These are phyloP conservation scores for Rhyacophila evoluta DNA, from an alignment of 2,888 invertebrate genomes.

Conservation along the genomic window DNA sequence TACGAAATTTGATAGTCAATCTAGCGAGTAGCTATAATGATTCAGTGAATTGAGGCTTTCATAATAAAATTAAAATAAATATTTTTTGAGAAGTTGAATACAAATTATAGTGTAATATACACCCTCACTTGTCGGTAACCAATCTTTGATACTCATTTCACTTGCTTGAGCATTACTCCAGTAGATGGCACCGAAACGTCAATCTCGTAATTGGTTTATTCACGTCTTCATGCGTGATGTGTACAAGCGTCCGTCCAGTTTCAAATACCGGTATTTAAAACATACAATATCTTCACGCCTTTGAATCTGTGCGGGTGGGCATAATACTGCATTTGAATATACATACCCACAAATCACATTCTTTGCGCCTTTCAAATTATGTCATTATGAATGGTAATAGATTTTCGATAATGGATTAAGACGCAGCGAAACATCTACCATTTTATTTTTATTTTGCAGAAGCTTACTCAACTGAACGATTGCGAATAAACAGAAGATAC, in stretches of 20 bases:
- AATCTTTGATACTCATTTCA: neutral
- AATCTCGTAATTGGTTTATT: constrained; percentile 22
- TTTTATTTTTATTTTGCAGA: no score
- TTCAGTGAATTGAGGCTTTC: no score
- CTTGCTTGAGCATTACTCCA: neutral
- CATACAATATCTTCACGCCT: constrained; percentile 2
- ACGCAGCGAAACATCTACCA: no score
- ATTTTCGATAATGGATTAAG: neutral
- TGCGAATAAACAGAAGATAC: no score
- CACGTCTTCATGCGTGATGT: constrained; percentile 24
- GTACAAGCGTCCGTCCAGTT: neutral
- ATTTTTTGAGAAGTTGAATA: no score
- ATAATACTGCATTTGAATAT: neutral
- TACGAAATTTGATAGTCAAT: no score
- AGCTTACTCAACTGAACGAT: no score
- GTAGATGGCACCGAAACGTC: neutral
- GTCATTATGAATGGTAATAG: neutral
- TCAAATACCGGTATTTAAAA: neutral
- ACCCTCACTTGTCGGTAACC: neutral
- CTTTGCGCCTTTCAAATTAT: neutral
- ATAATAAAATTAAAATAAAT: no score
- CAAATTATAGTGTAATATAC: neutral
- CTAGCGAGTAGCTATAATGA: no score
- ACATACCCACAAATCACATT: neutral
- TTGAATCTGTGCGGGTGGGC: neutral